phyloP scores from a whole-genome alignment of 1,140 invertebrate genomes.

The Apocrypta bakeri region DNA sequence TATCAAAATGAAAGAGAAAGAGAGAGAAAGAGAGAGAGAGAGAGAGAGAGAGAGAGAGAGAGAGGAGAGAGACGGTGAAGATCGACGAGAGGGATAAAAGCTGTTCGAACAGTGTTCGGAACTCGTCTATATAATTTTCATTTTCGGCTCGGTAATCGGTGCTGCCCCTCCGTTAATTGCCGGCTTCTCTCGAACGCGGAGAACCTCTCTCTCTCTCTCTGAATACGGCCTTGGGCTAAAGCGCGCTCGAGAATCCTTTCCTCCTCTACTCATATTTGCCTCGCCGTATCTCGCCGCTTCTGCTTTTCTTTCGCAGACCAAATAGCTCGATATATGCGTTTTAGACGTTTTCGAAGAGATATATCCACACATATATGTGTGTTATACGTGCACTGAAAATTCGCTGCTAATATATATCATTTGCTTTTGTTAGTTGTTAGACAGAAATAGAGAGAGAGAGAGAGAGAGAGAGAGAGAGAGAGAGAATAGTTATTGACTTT shows the following conservation, averaged over 20 bases:
- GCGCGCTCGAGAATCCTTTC: slow-evolving; percentile 10
- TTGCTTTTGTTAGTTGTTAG: no score
- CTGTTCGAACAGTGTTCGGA: slow-evolving; percentile 8
- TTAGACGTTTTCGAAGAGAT: no score
- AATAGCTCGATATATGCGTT: no score
- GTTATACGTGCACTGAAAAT: no score
- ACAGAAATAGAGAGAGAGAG: no score
- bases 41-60: slow-evolving; percentile 3
- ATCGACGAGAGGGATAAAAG: slow-evolving; percentile 15
- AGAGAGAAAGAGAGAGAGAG: slow-evolving; percentile 4
- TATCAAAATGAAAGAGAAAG: not conserved
- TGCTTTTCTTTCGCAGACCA: no score
- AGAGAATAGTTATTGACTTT: no score
- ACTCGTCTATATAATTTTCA: slow-evolving; percentile 63
- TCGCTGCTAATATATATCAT: no score
- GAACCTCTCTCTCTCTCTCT: not conserved
- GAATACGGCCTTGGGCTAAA: slow-evolving; percentile 47
- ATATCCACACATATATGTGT: no score
- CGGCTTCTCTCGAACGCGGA: slow-evolving; percentile 18
- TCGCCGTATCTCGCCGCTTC: not conserved
- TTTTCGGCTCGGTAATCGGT: slow-evolving; percentile 64
- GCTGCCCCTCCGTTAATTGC: slow-evolving; percentile 59
- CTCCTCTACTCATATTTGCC: not conserved
- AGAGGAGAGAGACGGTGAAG: slow-evolving; percentile 2
- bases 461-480: no score